Percentiles rank a stretch among this genome's conserved stretches.
These are phyloP conservation scores for Centrocercus urophasianus DNA, from an alignment of 2,113 vertebrate species.

Conservation along the genomic window DNA sequence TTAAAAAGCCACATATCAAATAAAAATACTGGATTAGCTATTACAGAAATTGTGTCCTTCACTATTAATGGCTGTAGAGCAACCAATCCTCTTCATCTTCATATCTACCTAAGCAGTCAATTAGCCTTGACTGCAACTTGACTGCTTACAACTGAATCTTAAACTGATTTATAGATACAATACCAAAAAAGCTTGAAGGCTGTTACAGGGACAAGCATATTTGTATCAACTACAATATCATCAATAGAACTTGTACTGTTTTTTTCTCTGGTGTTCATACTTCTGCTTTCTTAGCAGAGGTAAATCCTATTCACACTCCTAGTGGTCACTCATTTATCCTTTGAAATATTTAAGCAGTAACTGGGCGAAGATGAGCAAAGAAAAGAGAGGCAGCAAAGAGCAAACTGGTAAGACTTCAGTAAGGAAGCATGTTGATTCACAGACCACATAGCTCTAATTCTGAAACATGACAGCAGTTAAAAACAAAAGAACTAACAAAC, in stretches of 20 bases:
- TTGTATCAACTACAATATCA: constrained; percentile 40
- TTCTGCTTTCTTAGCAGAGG: constrained; percentile 27
- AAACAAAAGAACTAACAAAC: not conserved
- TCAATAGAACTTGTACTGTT: constrained; percentile 7
- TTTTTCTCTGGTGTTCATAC: not conserved
- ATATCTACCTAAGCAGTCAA: constrained; percentile 53
- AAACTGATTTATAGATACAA: constrained; percentile 59
- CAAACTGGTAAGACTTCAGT: not conserved
- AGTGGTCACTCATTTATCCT: not conserved
- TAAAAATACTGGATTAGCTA: constrained; percentile 17
- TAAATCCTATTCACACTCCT: not conserved
- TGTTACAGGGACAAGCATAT: constrained; percentile 31
- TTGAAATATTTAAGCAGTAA: constrained; percentile 37
- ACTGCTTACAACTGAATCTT: constrained; percentile 25
- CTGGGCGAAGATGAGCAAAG: not conserved
- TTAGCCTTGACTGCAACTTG: not conserved
- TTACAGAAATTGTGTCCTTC: constrained; percentile 49
- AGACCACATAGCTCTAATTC: not conserved
- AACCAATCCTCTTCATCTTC: constrained; percentile 55
- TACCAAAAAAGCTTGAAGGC: constrained; percentile 46
- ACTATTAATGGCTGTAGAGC: constrained; percentile 38
- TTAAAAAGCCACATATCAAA: constrained; percentile 57
- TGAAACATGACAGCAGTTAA: constrained; percentile 5
- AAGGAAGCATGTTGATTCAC: not conserved
- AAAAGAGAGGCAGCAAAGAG: not conserved